Evolutionary conservation across 2,113 vertebrate genomes (phyloP).

Genomic region (Dendrocopos noguchii): DNA sequence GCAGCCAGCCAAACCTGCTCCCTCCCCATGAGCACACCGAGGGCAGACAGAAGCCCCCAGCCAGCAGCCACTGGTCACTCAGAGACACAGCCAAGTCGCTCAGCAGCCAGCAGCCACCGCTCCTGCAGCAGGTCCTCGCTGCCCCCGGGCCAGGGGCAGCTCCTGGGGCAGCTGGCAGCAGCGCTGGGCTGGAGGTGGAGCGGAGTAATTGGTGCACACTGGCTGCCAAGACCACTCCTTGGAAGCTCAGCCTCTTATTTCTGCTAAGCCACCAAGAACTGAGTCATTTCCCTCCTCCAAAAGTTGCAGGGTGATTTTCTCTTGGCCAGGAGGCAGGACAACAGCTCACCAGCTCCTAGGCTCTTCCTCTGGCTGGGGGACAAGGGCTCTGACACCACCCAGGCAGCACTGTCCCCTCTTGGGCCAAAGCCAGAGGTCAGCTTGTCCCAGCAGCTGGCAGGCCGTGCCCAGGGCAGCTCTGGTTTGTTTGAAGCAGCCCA

Average conservation of each 20-base stretch:
- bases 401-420: neutral
- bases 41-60: neutral
- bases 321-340: neutral
- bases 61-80: neutral
- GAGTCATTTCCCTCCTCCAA: constrained; percentile 28
- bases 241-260: neutral
- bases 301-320: neutral
- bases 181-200: neutral
- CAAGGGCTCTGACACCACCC: neutral
- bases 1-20: neutral
- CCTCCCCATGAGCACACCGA: neutral
- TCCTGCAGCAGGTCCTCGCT: neutral
- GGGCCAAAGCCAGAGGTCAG: neutral
- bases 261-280: constrained; percentile 20
- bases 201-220: neutral
- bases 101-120: accelerated
- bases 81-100: too few relatives aligned
- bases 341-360: neutral
- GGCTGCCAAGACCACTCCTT: neutral
- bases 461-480: accelerated
- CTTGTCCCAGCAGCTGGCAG: neutral
- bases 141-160: neutral
- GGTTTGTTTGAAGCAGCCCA: neutral
- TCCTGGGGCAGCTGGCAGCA: neutral
- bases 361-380: accelerated